Conservation (phyloP, 2,888 invertebrate genomes). For the Perizoma flavofasciatum region DNA sequence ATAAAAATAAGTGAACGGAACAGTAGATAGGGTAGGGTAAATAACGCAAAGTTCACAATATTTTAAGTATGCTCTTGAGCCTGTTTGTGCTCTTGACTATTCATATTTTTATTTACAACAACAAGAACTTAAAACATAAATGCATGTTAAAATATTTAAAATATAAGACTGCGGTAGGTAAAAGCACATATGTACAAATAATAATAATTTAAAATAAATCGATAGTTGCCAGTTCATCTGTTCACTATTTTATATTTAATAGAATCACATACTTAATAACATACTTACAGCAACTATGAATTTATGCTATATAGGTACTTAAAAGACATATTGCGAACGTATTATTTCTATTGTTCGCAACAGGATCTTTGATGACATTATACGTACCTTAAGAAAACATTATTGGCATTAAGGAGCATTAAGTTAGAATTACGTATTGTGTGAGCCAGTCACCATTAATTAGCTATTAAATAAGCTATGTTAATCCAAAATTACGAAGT, state of each 20-base stretch:
- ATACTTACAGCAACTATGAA: too few species aligned
- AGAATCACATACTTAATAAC: too few species aligned
- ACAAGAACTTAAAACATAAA: constrained; percentile 11
- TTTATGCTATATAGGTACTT: too few species aligned
- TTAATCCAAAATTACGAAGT: too few species aligned
- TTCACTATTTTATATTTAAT: too few species aligned
- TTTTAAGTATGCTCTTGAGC: neutral
- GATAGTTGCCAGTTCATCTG: constrained; percentile 6
- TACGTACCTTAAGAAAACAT: neutral
- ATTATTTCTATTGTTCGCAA: neutral
- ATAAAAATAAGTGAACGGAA: neutral
- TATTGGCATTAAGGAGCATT: constrained; percentile 5
- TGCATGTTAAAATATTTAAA: constrained; percentile 2
- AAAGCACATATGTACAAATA: neutral
- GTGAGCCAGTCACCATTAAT: neutral
- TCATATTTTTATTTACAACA: constrained; percentile 7
- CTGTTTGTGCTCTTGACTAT: neutral
- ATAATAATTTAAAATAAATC: neutral
- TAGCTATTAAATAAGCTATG: too few species aligned
- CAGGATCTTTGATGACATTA: neutral
- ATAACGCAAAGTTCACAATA: neutral
- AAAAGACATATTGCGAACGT: neutral
- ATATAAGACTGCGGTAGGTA: neutral
- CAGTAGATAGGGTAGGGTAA: constrained; percentile 2
- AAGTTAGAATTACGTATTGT: neutral